Conservation (phyloP, 2,888 invertebrate genomes). For the Drosophila bunnanda region DNA sequence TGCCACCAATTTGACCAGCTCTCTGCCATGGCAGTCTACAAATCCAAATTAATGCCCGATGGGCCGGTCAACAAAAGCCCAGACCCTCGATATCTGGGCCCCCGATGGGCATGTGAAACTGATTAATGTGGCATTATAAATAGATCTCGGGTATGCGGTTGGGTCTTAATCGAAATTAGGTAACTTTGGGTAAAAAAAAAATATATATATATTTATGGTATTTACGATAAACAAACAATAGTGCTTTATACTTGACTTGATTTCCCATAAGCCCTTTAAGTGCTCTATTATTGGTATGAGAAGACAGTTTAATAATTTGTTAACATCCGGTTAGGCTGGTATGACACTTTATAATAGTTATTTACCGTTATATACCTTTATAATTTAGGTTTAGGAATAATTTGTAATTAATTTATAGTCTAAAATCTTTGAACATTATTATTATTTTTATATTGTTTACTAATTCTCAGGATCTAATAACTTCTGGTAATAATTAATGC, state of each 20-base stretch:
- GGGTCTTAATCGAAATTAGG: constrained; percentile 40
- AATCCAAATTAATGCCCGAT: constrained; percentile 78
- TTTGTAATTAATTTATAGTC: too few species aligned
- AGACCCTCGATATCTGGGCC: constrained; percentile 24
- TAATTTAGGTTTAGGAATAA: too few species aligned
- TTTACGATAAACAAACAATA: constrained; percentile 38
- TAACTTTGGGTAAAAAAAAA: constrained; percentile 31
- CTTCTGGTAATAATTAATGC: too few species aligned
- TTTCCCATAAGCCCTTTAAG: constrained; percentile 12
- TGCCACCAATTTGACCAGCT: constrained; percentile 69
- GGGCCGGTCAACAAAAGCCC: constrained; percentile 73
- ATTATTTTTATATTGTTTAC: not conserved
- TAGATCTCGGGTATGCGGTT: constrained; percentile 47
- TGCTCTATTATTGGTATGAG: not conserved
- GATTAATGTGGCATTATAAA: constrained; percentile 47
- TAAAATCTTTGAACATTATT: too few species aligned
- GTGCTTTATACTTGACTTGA: constrained; percentile 11
- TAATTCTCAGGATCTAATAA: not conserved
- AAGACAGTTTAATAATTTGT: constrained; percentile 1
- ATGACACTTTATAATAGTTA: not conserved
- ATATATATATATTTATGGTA: constrained; percentile 27
- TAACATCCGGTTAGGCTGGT: not conserved
- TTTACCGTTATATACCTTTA: not conserved
- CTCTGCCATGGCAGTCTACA: constrained; percentile 48
- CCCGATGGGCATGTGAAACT: constrained; percentile 43